These are phyloP conservation scores for Sardinella longiceps DNA, from an alignment of 2,797 vertebrate species.

Conservation along the genomic window DNA sequence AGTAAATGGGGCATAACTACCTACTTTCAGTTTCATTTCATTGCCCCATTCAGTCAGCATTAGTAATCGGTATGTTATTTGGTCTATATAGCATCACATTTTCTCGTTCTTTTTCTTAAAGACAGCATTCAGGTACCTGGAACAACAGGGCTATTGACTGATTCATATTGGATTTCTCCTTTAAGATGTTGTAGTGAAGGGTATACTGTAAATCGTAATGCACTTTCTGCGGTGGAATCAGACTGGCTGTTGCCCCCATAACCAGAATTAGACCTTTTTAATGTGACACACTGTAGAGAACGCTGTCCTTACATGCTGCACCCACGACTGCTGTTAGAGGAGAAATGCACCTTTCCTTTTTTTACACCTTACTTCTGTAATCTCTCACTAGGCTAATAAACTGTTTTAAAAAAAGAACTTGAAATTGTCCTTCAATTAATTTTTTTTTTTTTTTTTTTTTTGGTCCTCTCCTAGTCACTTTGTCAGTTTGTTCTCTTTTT, in stretches of 20 bases:
- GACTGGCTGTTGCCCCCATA: not conserved
- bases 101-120: no score
- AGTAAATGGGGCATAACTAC: no score
- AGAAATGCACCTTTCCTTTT: not conserved
- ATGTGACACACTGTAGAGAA: not conserved
- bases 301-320: not conserved
- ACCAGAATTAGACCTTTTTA: not conserved
- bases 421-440: not conserved
- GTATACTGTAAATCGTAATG: not conserved
- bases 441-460: not conserved
- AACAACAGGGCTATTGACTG: no score
- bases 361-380: not conserved
- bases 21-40: no score
- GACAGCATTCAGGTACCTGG: no score
- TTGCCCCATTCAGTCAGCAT: no score
- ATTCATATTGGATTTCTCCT: no score
- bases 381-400: conserved; percentile 6
- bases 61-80: no score
- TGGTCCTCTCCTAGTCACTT: not conserved
- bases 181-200: not conserved
- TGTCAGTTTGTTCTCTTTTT: not conserved
- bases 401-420: not conserved
- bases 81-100: no score
- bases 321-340: not conserved
- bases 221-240: not conserved